phyloP scores from a whole-genome alignment of 2,113 vertebrate species.

The Sarotherodon lohbergeri region DNA sequence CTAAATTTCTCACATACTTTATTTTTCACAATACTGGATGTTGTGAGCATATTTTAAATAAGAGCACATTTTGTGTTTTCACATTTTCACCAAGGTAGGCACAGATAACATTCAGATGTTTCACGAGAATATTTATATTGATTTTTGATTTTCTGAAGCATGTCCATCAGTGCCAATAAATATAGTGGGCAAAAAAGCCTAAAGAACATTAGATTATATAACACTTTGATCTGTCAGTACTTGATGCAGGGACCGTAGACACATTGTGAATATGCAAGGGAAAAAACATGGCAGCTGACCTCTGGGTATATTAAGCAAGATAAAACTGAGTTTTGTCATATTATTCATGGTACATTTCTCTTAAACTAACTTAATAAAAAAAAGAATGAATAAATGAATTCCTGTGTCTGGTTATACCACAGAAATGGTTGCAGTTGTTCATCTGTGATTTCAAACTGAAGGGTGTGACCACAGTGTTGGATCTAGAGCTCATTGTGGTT shows the following conservation, averaged over 20 bases:
- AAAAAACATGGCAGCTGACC: neutral
- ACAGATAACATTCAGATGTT: neutral
- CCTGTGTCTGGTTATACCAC: neutral
- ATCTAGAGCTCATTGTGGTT: neutral
- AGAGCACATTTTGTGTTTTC: neutral
- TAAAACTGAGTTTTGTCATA: neutral
- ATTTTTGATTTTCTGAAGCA: neutral
- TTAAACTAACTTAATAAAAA: neutral
- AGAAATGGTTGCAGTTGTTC: neutral
- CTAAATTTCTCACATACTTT: neutral
- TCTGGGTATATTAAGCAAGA: neutral
- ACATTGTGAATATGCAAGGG: neutral
- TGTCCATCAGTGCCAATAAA: neutral
- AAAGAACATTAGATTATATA: neutral
- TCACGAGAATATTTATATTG: neutral
- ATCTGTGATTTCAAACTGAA: neutral
- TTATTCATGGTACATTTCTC: neutral
- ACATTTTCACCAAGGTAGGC: neutral
- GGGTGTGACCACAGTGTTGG: neutral
- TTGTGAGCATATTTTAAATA: neutral
- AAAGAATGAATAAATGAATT: rapidly evolving
- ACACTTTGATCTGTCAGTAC: neutral
- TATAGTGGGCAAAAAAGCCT: neutral
- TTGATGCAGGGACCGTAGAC: neutral
- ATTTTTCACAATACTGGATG: neutral